Base-by-base conservation (phyloP, 1,140 invertebrate genomes). In the Mycetomoellerius zeteki region DNA sequence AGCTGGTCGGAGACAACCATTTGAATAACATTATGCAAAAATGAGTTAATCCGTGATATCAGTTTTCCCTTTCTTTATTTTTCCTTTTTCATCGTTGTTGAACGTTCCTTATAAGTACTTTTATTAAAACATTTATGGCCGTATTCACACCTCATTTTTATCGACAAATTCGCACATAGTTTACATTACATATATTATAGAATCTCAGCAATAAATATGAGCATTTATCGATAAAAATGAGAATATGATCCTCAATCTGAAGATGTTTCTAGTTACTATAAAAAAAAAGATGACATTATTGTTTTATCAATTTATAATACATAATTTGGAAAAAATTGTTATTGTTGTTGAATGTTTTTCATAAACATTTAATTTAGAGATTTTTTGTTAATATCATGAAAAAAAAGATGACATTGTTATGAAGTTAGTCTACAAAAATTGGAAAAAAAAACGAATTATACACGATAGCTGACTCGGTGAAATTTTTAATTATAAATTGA, bases 1-100 rank as follows among this genome's bases (percentile, higher is more conserved):
- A 27, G 33, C 6, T 47, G 5, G 47, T 50, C 14, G 54, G 21
- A 33, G 37, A 30, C 7, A n/a, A 60, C 16, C 14, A 58, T 30
- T 60, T 27, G 54, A 12, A n/a, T 21, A 8, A 75, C 14, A 12
- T 84, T 50, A 50, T 73, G 67, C 80, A 24, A 84, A 75, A 30
- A 47, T 37, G 37, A 75, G 7, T 62, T 19, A n/a, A 24, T 54
- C 30, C 24, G 37, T 12, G 16, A n/a, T 54, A 37, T 27, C 6
- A 1, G 0, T 30, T 19, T 27, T 21, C 2, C 12, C 56, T 27
- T 30, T 14, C n/a, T 14, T 56, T 27, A n/a, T 47, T 50, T 14
- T n/a, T 69, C 12, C 62, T 14, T 8, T 27, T 72, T 73, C 12
- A n/a, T 47, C 37, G 4, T 58, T 7, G 5, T 14, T 27, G 21